Conservation (phyloP, 2,888 invertebrate genomes). For the Volucella bombylans region DNA sequence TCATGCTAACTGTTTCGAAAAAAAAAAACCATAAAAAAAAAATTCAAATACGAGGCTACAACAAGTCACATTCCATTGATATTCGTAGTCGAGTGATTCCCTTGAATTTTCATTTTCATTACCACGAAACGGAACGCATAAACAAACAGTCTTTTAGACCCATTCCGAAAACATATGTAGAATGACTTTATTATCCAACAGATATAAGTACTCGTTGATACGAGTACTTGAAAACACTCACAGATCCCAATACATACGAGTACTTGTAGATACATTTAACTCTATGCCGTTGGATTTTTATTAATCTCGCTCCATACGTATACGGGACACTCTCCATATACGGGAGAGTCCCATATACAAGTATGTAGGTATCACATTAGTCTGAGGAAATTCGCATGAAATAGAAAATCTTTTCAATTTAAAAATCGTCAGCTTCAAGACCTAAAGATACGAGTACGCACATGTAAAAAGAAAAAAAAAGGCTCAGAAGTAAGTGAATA, state of each 20-base stretch:
- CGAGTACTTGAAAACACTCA: too few species aligned
- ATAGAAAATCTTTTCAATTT: not conserved
- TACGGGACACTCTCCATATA: too few species aligned
- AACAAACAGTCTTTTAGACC: too few species aligned
- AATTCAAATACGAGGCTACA: constrained; percentile 52
- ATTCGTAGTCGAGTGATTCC: constrained; percentile 36
- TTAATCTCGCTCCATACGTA: too few species aligned
- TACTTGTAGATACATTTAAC: too few species aligned
- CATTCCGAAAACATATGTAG: too few species aligned
- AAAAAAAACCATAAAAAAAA: constrained; percentile 13
- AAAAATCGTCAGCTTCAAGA: not conserved
- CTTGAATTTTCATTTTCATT: constrained; percentile 66
- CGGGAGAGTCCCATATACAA: too few species aligned
- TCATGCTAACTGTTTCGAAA: not conserved
- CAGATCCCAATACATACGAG: too few species aligned
- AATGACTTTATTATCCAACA: not conserved
- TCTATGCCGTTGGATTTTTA: too few species aligned
- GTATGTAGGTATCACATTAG: too few species aligned
- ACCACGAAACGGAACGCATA: constrained; percentile 40
- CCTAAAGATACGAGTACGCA: not conserved
- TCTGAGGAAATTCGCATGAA: not conserved
- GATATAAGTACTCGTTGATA: too few species aligned
- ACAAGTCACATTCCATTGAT: constrained; percentile 17
- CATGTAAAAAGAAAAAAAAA: constrained; percentile 5
- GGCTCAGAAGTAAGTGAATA: too few species aligned